Evolutionary conservation across 2,113 vertebrate genomes (phyloP), one percentile per base, ranked within the genome.

Genomic region (Gambusia affinis): DNA sequence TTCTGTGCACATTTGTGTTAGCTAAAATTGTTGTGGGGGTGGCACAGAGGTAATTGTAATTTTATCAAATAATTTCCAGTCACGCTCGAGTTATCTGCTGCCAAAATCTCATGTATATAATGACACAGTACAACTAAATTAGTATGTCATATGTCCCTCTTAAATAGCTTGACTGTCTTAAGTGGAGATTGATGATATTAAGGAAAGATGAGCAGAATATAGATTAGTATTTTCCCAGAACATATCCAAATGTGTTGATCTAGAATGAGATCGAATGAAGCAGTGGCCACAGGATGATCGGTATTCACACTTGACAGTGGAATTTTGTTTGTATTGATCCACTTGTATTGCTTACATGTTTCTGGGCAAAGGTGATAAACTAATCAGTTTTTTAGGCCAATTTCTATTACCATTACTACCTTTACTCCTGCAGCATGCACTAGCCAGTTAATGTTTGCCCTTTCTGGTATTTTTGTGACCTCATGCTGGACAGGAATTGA

Each of bases 321-420:
- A 90, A 95, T 85, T 87, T 84, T 68, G 67, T 95, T 95, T 93
- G 89, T 79, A 94, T 95, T 87, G 93, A 95, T 90, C 79, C 12
- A 19, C 65, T 82, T 92, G 91, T 89, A 91, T 92, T 92, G 89
- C 89, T 93, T 92, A 89, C 90, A 90, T 91, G 91, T 90, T 93
- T 90, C 91, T 86, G 83, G 88, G 90, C 87, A 94, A 63, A 86
- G 85, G 73, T 87, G 85, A 91, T 93, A 77, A 82, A 81, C 83
- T 93, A 87, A 94, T 89, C 78, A 79, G 76, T 88, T 92, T 92
- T 88, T 91, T 90, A 62, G 71, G 85, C 82, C 84, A 72, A 81
- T 88, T 83, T 85, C 76, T 79, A 84, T 89, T 87, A 79, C 85
- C 67, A 77, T 54, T 78, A 66, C 88, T 86, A 91, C 87, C 79